Percentiles rank a stretch among this genome's conserved stretches.
Conservation (phyloP, 2,797 vertebrate species). For the Neosilurus hyrtlii region DNA sequence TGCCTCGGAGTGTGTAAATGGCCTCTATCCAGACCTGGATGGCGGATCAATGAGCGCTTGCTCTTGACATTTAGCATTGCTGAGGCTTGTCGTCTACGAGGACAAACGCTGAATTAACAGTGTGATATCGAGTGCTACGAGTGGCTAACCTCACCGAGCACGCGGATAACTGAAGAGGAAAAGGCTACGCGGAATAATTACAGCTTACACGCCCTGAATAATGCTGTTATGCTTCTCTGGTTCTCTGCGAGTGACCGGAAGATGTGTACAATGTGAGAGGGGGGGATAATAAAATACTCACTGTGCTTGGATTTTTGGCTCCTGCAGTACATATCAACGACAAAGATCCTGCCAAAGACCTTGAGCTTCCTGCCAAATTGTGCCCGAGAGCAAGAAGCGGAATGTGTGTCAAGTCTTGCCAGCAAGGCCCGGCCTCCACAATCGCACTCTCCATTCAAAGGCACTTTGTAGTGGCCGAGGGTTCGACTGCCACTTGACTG, state of each 20-base stretch:
- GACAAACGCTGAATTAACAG: conserved; percentile 89
- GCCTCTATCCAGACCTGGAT: conserved; percentile 87
- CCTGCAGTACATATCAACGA: conserved; percentile 45
- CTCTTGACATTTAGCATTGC: conserved; percentile 86
- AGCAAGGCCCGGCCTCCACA: conserved; percentile 50
- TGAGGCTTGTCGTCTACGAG: conserved; percentile 80
- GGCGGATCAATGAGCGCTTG: conserved; percentile 92
- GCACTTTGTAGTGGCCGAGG: conserved; percentile 55
- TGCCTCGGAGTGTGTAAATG: conserved; percentile 87
- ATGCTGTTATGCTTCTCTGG: not conserved
- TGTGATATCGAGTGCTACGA: conserved; percentile 83
- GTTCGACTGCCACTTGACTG: conserved; percentile 74
- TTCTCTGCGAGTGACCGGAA: conserved; percentile 22
- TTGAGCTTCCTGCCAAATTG: conserved; percentile 64
- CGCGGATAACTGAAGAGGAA: conserved; percentile 89
- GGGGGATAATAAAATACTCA: conserved; percentile 1
- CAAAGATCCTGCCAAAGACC: conserved; percentile 57
- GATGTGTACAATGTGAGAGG: not conserved
- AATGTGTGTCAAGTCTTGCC: conserved; percentile 68
- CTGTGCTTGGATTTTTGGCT: conserved; percentile 34
- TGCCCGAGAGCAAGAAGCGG: conserved; percentile 64
- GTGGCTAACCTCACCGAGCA: conserved; percentile 87
- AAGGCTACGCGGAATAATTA: conserved; percentile 84
- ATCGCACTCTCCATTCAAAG: conserved; percentile 42
- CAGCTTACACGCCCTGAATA: conserved; percentile 76